phyloP scores from a whole-genome alignment of 2,888 invertebrate species.

The Amphiduros pacificus region DNA sequence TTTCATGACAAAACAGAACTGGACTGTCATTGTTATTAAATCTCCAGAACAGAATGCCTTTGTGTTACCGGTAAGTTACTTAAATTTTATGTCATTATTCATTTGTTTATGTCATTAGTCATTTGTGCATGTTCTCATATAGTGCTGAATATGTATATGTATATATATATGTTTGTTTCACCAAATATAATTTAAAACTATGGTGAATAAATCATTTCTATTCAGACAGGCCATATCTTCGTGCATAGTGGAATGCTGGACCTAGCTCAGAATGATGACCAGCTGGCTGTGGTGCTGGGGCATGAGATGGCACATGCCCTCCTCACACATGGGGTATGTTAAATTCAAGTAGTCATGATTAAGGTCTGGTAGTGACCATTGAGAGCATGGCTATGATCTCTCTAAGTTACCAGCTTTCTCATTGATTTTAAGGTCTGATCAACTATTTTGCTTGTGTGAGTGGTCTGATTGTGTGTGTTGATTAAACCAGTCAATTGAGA shows the following conservation, averaged over 20 bases:
- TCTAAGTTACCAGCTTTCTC: too few species aligned
- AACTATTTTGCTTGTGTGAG: too few species aligned
- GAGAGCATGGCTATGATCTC: too few species aligned
- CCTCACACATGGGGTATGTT: slow-evolving; percentile 63
- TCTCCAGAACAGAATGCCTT: slow-evolving; percentile 63
- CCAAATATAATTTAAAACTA: too few species aligned
- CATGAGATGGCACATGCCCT: slow-evolving; percentile 69
- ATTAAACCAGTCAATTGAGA: too few species aligned
- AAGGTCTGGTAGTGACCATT: too few species aligned
- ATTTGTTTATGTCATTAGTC: too few species aligned
- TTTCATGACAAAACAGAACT: slow-evolving; percentile 59
- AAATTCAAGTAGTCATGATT: neutral
- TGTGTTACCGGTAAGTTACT: slow-evolving; percentile 63
- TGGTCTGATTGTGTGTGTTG: too few species aligned
- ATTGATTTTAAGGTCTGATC: too few species aligned
- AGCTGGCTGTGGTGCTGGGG: slow-evolving; percentile 65
- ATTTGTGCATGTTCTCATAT: too few species aligned
- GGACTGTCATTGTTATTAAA: slow-evolving; percentile 63
- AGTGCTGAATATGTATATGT: too few species aligned
- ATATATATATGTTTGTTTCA: too few species aligned
- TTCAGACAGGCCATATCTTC: slow-evolving; percentile 66
- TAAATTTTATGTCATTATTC: slow-evolving; percentile 27
- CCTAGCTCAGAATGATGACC: slow-evolving; percentile 61
- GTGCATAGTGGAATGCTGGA: slow-evolving; percentile 65
- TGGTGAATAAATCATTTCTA: slow-evolving; percentile 1